phyloP scores from a whole-genome alignment of 2,888 invertebrate species.

The Monochamus alternatus region DNA sequence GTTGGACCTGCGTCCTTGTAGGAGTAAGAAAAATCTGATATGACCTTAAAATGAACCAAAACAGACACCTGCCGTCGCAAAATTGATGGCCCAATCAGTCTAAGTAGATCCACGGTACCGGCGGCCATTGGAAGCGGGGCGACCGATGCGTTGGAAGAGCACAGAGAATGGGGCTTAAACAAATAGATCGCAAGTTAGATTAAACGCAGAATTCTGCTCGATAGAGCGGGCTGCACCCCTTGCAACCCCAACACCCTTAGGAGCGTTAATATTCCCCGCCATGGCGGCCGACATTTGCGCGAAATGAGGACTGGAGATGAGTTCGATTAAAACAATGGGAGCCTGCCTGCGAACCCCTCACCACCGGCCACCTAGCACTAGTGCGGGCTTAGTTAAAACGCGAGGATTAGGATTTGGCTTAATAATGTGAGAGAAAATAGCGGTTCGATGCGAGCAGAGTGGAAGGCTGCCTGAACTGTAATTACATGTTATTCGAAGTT shows the following conservation, averaged over 20 bases:
- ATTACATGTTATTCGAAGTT: constrained; percentile 41
- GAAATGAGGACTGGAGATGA: constrained; percentile 71
- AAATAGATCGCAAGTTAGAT: constrained; percentile 71
- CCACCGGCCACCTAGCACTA: constrained; percentile 60
- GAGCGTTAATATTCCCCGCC: constrained; percentile 70
- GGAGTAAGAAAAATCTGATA: no score
- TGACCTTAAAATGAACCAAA: constrained; percentile 5
- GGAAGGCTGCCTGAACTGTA: constrained; percentile 42
- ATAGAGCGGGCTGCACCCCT: constrained; percentile 65
- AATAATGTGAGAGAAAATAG: constrained; percentile 60
- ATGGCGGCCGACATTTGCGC: constrained; percentile 70
- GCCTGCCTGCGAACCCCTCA: constrained; percentile 42
- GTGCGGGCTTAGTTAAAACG: constrained; percentile 62
- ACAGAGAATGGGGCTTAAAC: constrained; percentile 64
- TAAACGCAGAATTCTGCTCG: constrained; percentile 70
- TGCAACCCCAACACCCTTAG: constrained; percentile 66
- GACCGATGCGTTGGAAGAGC: constrained; percentile 38
- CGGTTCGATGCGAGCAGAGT: constrained; percentile 40
- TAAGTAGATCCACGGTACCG: constrained; percentile 45
- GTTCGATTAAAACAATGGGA: constrained; percentile 71
- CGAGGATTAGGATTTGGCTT: constrained; percentile 62
- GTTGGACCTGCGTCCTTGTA: no score
- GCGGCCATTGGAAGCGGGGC: constrained; percentile 46
- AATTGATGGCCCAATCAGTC: constrained; percentile 36
- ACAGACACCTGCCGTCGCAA: background rate